These are phyloP conservation scores for Lasioglossum oenotherae DNA, from an alignment of 2,888 invertebrate genomes.

Conservation along the genomic window DNA sequence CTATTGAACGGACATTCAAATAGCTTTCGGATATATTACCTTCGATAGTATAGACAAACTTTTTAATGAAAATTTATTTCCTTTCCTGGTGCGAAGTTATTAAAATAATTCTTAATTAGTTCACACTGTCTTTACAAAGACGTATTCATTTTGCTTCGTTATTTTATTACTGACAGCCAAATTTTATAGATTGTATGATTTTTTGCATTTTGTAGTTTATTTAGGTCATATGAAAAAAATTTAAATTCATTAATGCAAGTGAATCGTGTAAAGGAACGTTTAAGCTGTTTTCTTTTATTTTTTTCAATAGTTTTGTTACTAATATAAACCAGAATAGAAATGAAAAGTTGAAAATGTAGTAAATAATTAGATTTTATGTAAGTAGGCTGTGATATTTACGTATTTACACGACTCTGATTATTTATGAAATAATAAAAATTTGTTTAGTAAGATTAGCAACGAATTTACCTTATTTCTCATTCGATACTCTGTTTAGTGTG, in stretches of 20 bases:
- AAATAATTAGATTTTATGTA: neutral
- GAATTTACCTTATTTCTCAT: neutral
- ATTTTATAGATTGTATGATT: neutral
- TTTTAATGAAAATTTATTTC: neutral
- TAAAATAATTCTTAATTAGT: neutral
- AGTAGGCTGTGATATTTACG: neutral
- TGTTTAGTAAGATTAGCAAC: neutral
- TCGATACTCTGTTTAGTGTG: neutral
- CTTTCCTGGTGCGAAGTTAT: neutral
- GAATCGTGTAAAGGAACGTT: neutral
- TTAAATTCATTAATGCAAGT: neutral
- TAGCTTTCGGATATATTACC: neutral
- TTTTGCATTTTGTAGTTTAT: neutral
- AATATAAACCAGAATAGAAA: neutral
- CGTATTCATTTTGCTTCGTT: neutral
- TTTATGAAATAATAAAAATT: neutral
- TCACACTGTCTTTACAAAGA: neutral
- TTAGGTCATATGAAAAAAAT: neutral
- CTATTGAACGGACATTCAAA: neutral
- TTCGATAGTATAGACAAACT: neutral
- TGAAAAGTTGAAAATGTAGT: neutral
- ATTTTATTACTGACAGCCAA: neutral
- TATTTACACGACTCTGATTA: neutral
- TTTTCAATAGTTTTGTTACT: neutral
- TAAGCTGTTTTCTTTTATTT: neutral